Conservation (phyloP, 2,797 vertebrate species). For the Saxicola maurus region DNA sequence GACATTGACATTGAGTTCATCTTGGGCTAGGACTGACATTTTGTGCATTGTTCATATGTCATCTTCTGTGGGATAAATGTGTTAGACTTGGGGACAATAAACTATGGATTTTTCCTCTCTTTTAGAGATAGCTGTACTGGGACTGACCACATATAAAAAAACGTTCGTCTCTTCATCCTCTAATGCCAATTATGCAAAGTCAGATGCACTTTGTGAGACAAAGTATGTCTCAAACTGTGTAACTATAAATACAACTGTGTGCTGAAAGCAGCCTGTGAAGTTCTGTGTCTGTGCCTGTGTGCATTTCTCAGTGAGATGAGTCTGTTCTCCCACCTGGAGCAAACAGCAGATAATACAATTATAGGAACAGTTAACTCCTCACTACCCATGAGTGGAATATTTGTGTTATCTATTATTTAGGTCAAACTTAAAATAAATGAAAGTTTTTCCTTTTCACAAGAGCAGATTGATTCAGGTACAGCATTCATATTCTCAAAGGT, state of each 20-base stretch:
- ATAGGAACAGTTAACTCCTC: not conserved
- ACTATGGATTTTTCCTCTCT: not conserved
- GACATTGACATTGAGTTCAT: not conserved
- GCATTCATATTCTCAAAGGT: not conserved
- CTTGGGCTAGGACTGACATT: not conserved
- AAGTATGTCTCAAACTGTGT: not conserved
- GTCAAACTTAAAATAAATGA: not conserved
- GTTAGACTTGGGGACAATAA: not conserved
- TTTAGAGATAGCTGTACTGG: not conserved
- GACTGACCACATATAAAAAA: not conserved
- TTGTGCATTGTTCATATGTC: not conserved
- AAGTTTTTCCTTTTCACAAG: not conserved
- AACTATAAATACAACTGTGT: not conserved
- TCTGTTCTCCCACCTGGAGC: not conserved
- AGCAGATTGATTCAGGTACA: not conserved
- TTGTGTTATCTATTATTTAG: not conserved
- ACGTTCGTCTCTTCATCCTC: not conserved
- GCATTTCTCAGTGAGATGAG: not conserved
- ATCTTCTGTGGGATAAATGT: not conserved
- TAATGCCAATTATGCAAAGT: not conserved
- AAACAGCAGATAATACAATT: not conserved
- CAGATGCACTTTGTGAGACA: not conserved
- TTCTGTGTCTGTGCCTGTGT: not conserved
- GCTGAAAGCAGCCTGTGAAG: not conserved
- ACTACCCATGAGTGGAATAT: not conserved